Evolutionary conservation across 2,797 vertebrate genomes (phyloP).

Genomic region (Nannoperca australis): DNA sequence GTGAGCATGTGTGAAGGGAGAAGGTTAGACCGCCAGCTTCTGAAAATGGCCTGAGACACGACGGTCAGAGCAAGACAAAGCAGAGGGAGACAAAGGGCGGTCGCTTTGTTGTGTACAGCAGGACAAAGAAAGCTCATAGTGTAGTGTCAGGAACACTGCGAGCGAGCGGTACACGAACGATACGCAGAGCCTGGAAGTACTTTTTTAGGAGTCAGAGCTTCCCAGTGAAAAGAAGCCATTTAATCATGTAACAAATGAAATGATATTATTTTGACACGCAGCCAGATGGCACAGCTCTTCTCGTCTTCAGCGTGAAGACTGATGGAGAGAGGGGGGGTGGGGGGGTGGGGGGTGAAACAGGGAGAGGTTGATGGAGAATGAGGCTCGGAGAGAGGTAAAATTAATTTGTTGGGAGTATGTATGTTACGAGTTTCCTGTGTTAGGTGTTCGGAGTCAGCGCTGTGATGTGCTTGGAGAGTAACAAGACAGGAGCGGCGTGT

Average conservation of each 20-base stretch:
- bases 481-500: conserved; percentile 66
- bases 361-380: conserved; percentile 52
- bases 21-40: conserved; percentile 64
- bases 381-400: conserved; percentile 59
- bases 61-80: conserved; percentile 70
- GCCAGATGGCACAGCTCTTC: conserved; percentile 84
- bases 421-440: conserved; percentile 58
- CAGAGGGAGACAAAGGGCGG: conserved; percentile 62
- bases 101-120: conserved; percentile 51
- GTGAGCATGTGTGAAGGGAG: conserved; percentile 62
- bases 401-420: conserved; percentile 67
- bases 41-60: conserved; percentile 70
- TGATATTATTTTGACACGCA: conserved; percentile 81
- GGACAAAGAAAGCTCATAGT: conserved; percentile 68
- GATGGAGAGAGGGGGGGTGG: conserved; percentile 53
- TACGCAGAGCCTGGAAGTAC: conserved; percentile 42
- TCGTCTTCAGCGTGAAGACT: conserved; percentile 70
- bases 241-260: conserved; percentile 84
- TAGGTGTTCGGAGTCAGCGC: conserved; percentile 50
- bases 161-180: conserved; percentile 40
- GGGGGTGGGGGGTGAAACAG: conserved; percentile 57
- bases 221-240: conserved; percentile 80
- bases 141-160: conserved; percentile 26
- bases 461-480: conserved; percentile 55
- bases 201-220: conserved; percentile 65